A percentile compares a stretch with the other conserved stretches of the same genome.
These are phyloP conservation scores for Vulpes ferrilata DNA, from an alignment of 2,113 vertebrate species.

Conservation along the genomic window DNA sequence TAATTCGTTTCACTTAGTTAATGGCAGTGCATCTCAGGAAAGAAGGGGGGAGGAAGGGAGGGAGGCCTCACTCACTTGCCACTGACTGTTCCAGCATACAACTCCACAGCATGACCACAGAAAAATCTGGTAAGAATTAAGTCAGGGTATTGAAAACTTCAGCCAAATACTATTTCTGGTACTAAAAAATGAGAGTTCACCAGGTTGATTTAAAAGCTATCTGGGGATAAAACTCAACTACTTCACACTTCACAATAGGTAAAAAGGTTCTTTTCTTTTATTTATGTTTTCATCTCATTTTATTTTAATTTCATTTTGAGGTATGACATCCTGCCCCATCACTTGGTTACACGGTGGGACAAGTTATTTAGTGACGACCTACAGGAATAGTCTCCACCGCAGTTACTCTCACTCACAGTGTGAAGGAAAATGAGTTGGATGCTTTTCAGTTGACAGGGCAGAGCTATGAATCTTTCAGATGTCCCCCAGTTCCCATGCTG, in stretches of 20 bases:
- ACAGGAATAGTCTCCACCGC: not conserved
- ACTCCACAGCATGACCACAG: not conserved
- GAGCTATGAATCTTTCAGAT: slow-evolving; percentile 55
- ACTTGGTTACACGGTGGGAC: not conserved
- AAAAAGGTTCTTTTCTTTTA: slow-evolving; percentile 14
- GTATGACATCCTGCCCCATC: not conserved
- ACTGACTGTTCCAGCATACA: not conserved
- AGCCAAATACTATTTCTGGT: slow-evolving; percentile 30
- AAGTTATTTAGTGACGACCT: slow-evolving; percentile 46
- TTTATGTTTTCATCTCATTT: slow-evolving; percentile 60
- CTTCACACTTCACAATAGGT: slow-evolving; percentile 32
- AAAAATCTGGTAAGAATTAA: not conserved
- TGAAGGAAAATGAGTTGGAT: slow-evolving; percentile 10
- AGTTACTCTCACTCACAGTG: not conserved
- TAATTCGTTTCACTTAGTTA: not conserved
- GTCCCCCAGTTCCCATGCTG: slow-evolving; percentile 13
- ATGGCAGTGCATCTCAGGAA: not conserved
- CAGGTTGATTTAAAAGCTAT: slow-evolving; percentile 21
- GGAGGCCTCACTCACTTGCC: not conserved
- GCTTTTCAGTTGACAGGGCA: not conserved
- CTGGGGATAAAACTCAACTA: slow-evolving; percentile 17
- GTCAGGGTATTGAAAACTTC: not conserved
- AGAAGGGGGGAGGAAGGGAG: accelerated
- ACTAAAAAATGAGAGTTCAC: slow-evolving; percentile 26
- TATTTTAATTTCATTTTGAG: slow-evolving; percentile 61